Conservation (phyloP, 2,888 invertebrate genomes). For the Ichneumoninae sp. region DNA sequence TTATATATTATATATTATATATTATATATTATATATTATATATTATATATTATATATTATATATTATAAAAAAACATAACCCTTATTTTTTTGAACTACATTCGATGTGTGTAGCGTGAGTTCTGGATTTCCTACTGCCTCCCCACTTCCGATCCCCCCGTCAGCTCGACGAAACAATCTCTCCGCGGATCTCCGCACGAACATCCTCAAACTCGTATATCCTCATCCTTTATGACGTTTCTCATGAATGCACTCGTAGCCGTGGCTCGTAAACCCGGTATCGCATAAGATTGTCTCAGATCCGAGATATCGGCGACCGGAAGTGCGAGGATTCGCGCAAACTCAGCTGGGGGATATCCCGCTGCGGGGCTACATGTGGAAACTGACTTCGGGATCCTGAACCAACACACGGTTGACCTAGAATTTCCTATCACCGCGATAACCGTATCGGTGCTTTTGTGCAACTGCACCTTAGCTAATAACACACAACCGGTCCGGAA, state of each 20-base stretch:
- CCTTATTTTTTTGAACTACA: neutral
- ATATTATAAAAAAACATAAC: no score
- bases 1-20: no score
- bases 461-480: neutral
- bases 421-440: neutral
- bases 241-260: slow-evolving; percentile 40
- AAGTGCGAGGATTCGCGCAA: slow-evolving; percentile 1
- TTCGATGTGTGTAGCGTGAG: neutral
- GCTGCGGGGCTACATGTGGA: neutral
- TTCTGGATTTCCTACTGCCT: neutral
- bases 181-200: neutral
- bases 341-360: slow-evolving; percentile 13
- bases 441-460: neutral
- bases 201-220: slow-evolving; percentile 26
- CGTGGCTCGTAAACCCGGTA: slow-evolving; percentile 56
- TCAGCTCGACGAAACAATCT: slow-evolving; percentile 20
- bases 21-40: no score
- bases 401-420: neutral
- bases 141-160: slow-evolving; percentile 1
- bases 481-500: neutral
- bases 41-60: no score
- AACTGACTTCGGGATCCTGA: neutral
- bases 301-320: slow-evolving; percentile 34
- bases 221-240: slow-evolving; percentile 61
- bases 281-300: slow-evolving; percentile 33